Conservation (phyloP, 1,140 invertebrate species). For the Zelostemma sp. region DNA sequence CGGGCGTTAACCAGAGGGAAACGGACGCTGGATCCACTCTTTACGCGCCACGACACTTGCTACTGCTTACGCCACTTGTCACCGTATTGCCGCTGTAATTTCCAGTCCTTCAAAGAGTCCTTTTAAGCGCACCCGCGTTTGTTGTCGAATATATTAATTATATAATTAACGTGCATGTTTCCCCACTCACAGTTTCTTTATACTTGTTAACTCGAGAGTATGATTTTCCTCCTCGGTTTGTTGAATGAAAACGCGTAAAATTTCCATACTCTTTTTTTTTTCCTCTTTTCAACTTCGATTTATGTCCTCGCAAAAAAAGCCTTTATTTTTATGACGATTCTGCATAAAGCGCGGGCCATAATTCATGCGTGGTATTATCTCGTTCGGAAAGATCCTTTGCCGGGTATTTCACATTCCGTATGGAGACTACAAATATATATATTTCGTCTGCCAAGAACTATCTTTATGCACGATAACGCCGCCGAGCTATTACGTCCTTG, state of each 20-base stretch:
- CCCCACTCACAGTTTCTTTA: not conserved
- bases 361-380: constrained; percentile 39
- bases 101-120: constrained; percentile 3
- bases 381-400: constrained; percentile 28
- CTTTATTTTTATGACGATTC: constrained; percentile 41
- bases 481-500: constrained; percentile 55
- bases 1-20: constrained; percentile 1
- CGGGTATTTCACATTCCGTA: constrained; percentile 34
- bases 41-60: not conserved
- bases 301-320: constrained; percentile 19
- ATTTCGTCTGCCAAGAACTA: constrained; percentile 55
- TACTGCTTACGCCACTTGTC: not conserved
- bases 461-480: constrained; percentile 58
- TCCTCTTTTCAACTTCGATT: constrained; percentile 1
- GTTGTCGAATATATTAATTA: not conserved
- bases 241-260: not conserved
- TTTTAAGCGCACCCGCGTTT: not conserved
- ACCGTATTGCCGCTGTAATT: not conserved
- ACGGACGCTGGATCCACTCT: not conserved
- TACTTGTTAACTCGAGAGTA: not conserved
- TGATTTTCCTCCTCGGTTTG: not conserved
- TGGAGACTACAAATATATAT: constrained; percentile 41
- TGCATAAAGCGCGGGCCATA: constrained; percentile 23
- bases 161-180: not conserved
- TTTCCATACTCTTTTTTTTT: not conserved